A percentile compares a stretch with the other conserved stretches of the same genome.
These are phyloP conservation scores for Sibirionetta formosa DNA, from an alignment of 2,797 vertebrate species.

Conservation along the genomic window DNA sequence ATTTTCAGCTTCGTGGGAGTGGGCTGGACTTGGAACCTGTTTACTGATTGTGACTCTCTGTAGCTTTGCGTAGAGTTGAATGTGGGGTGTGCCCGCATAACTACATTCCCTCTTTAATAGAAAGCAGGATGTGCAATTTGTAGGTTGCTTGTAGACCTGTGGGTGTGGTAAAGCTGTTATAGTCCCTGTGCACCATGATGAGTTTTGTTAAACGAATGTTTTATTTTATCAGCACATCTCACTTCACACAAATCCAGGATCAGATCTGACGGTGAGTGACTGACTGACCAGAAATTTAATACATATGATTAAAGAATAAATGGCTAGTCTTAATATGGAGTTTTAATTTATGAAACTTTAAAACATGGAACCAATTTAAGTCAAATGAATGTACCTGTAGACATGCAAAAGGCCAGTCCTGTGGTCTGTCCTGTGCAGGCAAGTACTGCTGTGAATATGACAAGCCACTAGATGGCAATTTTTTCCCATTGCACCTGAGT, in stretches of 20 bases:
- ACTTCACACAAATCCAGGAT: not conserved
- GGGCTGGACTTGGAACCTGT: not conserved
- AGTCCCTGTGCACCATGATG: not conserved
- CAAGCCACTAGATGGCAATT: not conserved
- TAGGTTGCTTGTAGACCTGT: not conserved
- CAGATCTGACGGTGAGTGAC: not conserved
- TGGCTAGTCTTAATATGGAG: not conserved
- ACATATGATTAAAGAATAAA: not conserved
- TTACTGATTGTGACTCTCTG: not conserved
- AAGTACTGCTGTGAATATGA: not conserved
- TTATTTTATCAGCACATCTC: conserved; percentile 36
- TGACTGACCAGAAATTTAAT: not conserved
- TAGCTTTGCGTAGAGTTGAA: not conserved
- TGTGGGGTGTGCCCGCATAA: not conserved
- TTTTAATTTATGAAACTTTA: not conserved
- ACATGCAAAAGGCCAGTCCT: rapidly evolving
- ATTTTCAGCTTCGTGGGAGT: not conserved
- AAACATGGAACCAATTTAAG: not conserved
- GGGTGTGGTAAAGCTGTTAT: not conserved
- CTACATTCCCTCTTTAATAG: not conserved
- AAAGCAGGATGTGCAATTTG: not conserved
- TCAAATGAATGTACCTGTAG: rapidly evolving
- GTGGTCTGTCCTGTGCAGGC: not conserved
- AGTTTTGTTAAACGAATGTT: not conserved
- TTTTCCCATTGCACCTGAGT: not conserved